phyloP scores from a whole-genome alignment of 2,113 vertebrate species.

The Columbina picui region DNA sequence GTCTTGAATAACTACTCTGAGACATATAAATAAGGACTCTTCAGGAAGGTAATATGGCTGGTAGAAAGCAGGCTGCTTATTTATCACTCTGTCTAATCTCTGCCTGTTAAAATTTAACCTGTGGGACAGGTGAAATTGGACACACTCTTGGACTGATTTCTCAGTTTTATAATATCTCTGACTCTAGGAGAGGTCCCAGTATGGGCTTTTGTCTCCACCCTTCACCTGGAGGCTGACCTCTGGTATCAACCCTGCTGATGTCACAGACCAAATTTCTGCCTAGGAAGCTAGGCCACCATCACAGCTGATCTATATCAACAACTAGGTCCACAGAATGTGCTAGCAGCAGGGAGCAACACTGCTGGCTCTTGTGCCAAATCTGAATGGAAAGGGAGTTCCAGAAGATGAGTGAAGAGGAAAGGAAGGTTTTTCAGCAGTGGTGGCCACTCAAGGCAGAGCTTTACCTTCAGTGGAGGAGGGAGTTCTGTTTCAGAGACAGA shows the following conservation, averaged over 20 bases:
- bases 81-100: background rate
- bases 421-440: background rate
- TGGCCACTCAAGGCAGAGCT: background rate
- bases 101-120: background rate
- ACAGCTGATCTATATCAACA: background rate
- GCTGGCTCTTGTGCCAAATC: background rate
- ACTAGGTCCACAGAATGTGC: background rate
- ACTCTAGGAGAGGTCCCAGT: background rate
- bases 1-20: background rate
- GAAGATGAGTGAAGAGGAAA: background rate
- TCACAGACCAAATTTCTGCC: background rate
- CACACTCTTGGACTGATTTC: background rate
- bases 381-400: background rate
- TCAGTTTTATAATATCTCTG: background rate
- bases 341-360: background rate
- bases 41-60: background rate
- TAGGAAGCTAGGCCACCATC: fast-evolving
- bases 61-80: background rate
- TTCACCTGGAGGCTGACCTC: background rate
- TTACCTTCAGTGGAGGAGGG: background rate
- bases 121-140: fast-evolving
- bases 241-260: background rate
- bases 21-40: background rate
- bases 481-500: background rate
- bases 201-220: fast-evolving